Conservation (phyloP, 2,797 vertebrate genomes). For the Bothrops alternatus region DNA sequence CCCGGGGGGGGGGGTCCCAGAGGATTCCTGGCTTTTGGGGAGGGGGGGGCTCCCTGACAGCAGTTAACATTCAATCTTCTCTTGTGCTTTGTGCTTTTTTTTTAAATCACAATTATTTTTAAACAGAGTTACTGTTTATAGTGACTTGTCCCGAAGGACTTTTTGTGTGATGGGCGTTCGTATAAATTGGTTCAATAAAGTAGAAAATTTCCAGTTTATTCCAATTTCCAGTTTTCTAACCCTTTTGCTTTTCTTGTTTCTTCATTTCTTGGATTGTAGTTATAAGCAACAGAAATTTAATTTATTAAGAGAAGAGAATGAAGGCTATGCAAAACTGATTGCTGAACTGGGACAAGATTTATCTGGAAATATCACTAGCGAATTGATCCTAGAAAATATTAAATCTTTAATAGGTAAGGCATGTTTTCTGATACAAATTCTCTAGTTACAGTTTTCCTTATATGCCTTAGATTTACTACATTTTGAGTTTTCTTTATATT, state of each 20-base stretch:
- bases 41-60: neutral
- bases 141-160: neutral
- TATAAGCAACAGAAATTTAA: conserved; percentile 99
- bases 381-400: conserved; percentile 95
- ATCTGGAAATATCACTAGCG: conserved; percentile 91
- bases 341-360: conserved; percentile 97
- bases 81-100: neutral
- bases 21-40: neutral
- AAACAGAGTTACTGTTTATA: neutral
- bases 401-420: conserved; percentile 96
- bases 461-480: neutral
- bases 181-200: neutral
- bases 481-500: neutral
- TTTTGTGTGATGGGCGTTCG: neutral
- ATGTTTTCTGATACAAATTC: conserved; percentile 11
- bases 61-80: neutral
- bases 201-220: neutral
- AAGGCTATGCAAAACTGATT: conserved; percentile 97
- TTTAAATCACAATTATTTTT: neutral
- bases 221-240: conserved; percentile 12
- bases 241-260: conserved; percentile 51
- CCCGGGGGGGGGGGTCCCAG: neutral
- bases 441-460: neutral
- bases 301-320: conserved; percentile 95
- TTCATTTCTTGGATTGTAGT: conserved; percentile 74